A percentile compares a stretch with the other conserved stretches of the same genome.
These are phyloP conservation scores for Parapristionchus giblindavisi DNA, from an alignment of 2,888 invertebrate genomes.

Conservation along the genomic window DNA sequence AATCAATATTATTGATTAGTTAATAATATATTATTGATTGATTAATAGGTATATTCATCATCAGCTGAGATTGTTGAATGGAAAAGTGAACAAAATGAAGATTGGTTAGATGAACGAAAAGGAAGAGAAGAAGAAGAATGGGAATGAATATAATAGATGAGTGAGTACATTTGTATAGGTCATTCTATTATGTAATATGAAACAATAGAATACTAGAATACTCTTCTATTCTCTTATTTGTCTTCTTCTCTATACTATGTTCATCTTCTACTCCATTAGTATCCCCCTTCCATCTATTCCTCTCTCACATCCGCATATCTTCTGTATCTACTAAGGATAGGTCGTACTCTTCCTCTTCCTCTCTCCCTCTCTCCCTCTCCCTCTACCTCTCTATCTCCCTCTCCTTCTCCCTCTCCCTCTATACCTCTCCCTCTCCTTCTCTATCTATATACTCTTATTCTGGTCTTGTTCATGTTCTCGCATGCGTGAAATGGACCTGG, in stretches of 20 bases:
- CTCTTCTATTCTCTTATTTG: slow-evolving; percentile 7
- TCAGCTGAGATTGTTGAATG: neutral
- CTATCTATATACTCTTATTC: slow-evolving; percentile 26
- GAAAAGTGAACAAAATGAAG: neutral
- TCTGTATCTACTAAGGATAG: slow-evolving; percentile 10
- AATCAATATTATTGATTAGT: neutral
- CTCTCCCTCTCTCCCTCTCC: slow-evolving; percentile 10
- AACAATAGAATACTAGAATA: neutral
- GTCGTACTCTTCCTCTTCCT: neutral
- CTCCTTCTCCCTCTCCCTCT: slow-evolving; percentile 9
- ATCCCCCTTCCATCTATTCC: neutral
- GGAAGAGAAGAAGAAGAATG: neutral
- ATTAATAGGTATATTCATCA: neutral
- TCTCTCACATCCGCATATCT: slow-evolving; percentile 5
- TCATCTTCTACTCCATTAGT: slow-evolving; percentile 16
- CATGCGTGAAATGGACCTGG: slow-evolving; percentile 35
- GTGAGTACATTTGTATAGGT: neutral
- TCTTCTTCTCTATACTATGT: neutral
- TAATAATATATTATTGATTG: neutral
- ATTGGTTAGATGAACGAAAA: neutral
- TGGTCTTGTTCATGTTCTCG: slow-evolving; percentile 27
- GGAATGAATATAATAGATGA: neutral
- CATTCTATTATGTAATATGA: too few species aligned
- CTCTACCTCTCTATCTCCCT: slow-evolving; percentile 5
- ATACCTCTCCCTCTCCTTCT: slow-evolving; percentile 3